Base-by-base conservation (phyloP, 1,140 invertebrate species). In the Drosophila lacertosa region DNA sequence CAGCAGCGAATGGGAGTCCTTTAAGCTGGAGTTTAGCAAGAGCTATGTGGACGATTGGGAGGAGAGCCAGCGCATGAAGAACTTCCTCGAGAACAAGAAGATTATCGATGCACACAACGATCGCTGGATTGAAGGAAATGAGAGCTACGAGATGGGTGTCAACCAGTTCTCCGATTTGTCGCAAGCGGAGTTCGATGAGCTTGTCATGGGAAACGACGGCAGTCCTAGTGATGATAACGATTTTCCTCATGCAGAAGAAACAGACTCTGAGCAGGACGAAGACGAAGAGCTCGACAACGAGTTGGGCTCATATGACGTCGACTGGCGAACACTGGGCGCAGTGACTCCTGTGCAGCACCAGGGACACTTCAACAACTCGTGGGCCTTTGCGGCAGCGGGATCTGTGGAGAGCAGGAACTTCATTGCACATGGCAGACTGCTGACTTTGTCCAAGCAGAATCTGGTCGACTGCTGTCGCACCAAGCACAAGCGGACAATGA, bases 301-400 rank as follows among this genome's bases (percentile, higher is more conserved):
- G 13, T 1, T 15, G 22, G 13, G 13, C 4, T 13, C 7, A 10
- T 5, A 26, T 10, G 16, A 22, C 4, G 35, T 66, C 3, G 54
- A 58, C 24, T 66, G 63, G 63, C 18, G 44, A 0, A 10, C 0
- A 16, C 4, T 50, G 1, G n/a, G 35, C 3, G 63, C 45, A 11
- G 54, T 66, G 0, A 58, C 63, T 9, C 24, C 54, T 1, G 53
- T 66, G 15, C 16, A 16, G 13, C 16, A 16, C 4, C 18, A 66
- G 44, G 63, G 53, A 1, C 26, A 50, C 13, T 58, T 58, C 9
- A 40, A 48, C 44, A 58, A 50, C 35, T 58, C 63, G 24, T 66
- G 54, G 54, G 63, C 63, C 1, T 66, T 66, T 20, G 53, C 63
- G 0, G 54, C 35, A 32, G 63, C 51, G 11, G 50, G 60, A 4